Evolutionary conservation across 2,888 invertebrate genomes (phyloP).

Genomic region (Antitype chi): DNA sequence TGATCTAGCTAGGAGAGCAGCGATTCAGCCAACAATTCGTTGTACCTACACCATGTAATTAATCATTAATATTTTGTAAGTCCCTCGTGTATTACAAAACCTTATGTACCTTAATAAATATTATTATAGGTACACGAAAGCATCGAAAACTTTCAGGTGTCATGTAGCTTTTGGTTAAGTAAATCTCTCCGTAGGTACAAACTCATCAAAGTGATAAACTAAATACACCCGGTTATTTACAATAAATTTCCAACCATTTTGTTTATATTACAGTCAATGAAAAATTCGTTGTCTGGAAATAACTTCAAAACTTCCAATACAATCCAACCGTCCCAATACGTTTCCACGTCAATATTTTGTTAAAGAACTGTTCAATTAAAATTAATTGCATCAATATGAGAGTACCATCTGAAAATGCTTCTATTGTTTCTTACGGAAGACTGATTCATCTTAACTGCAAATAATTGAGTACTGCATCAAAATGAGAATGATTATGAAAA

Average conservation of each 20-base stretch:
- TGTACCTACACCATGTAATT: too few relatives aligned
- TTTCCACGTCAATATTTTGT: slow-evolving; percentile 21
- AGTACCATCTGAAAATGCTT: slow-evolving; percentile 30
- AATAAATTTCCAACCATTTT: neutral
- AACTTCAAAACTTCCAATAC: neutral
- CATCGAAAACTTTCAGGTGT: neutral
- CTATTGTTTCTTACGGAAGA: slow-evolving; percentile 18
- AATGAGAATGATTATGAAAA: slow-evolving; percentile 1
- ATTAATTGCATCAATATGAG: slow-evolving; percentile 41
- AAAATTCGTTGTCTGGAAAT: neutral
- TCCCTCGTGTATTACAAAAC: too few relatives aligned
- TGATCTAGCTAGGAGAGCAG: too few relatives aligned
- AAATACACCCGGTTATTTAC: neutral
- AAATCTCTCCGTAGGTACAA: neutral
- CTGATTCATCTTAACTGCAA: slow-evolving; percentile 16
- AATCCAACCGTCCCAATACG: neutral
- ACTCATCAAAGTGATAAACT: neutral
- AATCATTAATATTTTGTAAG: too few relatives aligned
- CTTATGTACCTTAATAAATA: too few relatives aligned
- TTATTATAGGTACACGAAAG: neutral
- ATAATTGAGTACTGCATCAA: neutral
- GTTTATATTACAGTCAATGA: neutral
- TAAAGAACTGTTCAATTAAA: slow-evolving; percentile 36
- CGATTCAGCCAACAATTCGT: too few relatives aligned
- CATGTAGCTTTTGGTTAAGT: neutral